These are phyloP conservation scores for Vandiemenella viatica DNA, from an alignment of 2,888 invertebrate genomes.

Conservation along the genomic window DNA sequence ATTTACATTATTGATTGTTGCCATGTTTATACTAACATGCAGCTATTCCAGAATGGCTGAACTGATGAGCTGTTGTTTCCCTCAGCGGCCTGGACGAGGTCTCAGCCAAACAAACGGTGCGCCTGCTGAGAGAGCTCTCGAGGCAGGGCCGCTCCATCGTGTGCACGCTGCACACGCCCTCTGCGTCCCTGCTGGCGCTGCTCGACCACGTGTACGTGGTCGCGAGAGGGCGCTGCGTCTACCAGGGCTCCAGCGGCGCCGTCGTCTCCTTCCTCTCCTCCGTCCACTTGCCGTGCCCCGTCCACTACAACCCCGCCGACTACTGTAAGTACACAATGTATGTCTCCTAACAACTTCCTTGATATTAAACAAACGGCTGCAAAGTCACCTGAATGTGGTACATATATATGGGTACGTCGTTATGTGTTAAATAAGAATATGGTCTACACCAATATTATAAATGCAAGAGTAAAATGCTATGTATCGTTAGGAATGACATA, in stretches of 20 bases:
- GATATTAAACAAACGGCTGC: no score
- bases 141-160: conserved; percentile 50
- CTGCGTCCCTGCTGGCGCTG: conserved; percentile 45
- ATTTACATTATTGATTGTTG: no score
- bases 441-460: no score
- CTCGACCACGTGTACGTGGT: conserved; percentile 52
- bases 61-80: no score
- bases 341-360: no score
- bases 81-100: conserved; percentile 51
- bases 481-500: no score
- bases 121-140: conserved; percentile 39
- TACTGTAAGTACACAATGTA: conserved; percentile 37
- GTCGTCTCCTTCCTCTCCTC: conserved; percentile 43
- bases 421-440: no score
- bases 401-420: no score
- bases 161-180: conserved; percentile 54
- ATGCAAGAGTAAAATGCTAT: no score
- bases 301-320: conserved; percentile 53
- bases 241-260: conserved; percentile 44
- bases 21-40: no score
- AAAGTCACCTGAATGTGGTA: no score
- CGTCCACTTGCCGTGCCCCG: conserved; percentile 42
- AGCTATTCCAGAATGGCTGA: no score
- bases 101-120: conserved; percentile 44
- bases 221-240: conserved; percentile 47